phyloP scores from a whole-genome alignment of 2,797 vertebrate species.

The Sarcophilus harrisii region DNA sequence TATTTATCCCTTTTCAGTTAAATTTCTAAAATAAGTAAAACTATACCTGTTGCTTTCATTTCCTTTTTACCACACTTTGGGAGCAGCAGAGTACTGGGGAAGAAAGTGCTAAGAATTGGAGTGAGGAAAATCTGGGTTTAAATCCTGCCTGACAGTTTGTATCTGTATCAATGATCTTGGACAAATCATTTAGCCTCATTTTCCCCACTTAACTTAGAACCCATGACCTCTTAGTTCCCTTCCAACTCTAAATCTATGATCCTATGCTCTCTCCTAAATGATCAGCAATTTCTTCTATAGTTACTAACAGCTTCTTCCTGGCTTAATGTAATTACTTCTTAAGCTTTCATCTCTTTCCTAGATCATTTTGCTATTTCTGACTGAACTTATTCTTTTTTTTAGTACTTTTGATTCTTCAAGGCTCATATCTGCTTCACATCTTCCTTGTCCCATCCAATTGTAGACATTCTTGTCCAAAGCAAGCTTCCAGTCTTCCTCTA shows the following conservation, averaged over 20 bases:
- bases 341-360: neutral
- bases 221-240: neutral
- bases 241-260: neutral
- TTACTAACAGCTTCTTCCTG: neutral
- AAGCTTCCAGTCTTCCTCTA: neutral
- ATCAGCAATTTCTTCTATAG: neutral
- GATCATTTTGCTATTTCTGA: slow-evolving; percentile 6
- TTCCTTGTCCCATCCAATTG: neutral
- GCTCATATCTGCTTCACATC: neutral
- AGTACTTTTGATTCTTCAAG: neutral
- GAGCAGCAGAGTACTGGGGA: neutral
- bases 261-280: neutral
- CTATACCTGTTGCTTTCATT: neutral
- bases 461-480: neutral
- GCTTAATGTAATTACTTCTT: neutral
- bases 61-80: slow-evolving; percentile 2
- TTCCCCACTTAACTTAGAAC: neutral
- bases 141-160: neutral
- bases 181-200: neutral
- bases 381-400: slow-evolving; percentile 4
- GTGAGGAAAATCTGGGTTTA: neutral
- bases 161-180: neutral
- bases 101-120: neutral
- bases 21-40: neutral
- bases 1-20: neutral